A percentile compares a stretch with the other conserved stretches of the same genome.
Evolutionary conservation across 1,140 invertebrate species (phyloP).

Genomic region (Chlorops oryzae): DNA sequence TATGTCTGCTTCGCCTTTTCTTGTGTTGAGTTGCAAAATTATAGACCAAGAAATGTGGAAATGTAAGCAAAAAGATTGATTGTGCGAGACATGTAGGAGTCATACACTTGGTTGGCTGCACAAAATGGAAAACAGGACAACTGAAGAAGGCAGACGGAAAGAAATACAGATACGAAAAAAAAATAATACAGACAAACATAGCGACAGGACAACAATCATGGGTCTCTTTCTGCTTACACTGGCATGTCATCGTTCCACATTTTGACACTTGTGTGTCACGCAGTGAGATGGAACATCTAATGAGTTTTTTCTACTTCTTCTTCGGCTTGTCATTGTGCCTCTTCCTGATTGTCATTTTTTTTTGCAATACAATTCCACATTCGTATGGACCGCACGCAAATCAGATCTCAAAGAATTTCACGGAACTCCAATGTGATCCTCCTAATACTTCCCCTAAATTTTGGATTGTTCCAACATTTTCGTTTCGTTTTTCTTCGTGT

Average conservation of each 20-base stretch:
- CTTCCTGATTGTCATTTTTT: neutral
- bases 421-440: too few relatives aligned
- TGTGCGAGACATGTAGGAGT: constrained; percentile 6
- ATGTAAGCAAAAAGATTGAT: neutral
- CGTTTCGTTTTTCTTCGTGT: constrained; percentile 10
- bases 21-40: neutral
- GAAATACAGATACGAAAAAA: too few relatives aligned
- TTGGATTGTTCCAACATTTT: neutral
- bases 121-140: too few relatives aligned
- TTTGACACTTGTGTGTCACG: constrained; percentile 3
- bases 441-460: too few relatives aligned
- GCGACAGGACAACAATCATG: too few relatives aligned
- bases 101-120: neutral
- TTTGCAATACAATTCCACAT: too few relatives aligned
- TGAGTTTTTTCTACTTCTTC: neutral
- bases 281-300: too few relatives aligned
- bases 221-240: too few relatives aligned
- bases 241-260: neutral
- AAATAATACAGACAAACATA: too few relatives aligned
- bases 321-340: neutral
- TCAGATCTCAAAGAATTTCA: too few relatives aligned
- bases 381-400: too few relatives aligned
- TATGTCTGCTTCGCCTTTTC: constrained; percentile 2
- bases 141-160: too few relatives aligned
- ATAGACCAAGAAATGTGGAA: neutral